These are phyloP conservation scores for Morbakka virulenta DNA, from an alignment of 30 jellyfish, hydroid and myxozoan species.

Conservation along the genomic window DNA sequence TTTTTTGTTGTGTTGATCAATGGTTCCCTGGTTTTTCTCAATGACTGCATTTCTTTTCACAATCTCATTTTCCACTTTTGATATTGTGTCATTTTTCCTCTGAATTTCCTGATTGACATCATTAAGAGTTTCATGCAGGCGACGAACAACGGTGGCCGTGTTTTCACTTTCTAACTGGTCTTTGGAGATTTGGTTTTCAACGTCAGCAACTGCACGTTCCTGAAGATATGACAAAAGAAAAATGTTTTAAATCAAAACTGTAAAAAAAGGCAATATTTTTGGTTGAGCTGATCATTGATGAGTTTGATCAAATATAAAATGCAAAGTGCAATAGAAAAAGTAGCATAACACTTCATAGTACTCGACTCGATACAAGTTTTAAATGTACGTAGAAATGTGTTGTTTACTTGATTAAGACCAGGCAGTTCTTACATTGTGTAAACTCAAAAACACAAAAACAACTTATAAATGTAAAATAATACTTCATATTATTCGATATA, in stretches of 20 bases:
- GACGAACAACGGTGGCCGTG: conserved; percentile 85
- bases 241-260: too few species aligned
- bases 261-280: too few species aligned
- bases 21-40: conserved; percentile 90
- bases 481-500: too few species aligned
- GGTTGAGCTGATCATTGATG: too few species aligned
- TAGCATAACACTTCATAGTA: neutral
- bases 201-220: conserved; percentile 84
- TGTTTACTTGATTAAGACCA: too few species aligned
- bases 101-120: conserved; percentile 75
- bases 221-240: neutral
- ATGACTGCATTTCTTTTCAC: conserved; percentile 82
- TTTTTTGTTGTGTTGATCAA: conserved; percentile 81
- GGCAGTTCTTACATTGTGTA: too few species aligned
- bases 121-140: conserved; percentile 73
- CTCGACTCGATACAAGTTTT: too few species aligned
- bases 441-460: too few species aligned
- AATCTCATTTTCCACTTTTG: conserved; percentile 88
- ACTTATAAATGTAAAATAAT: too few species aligned
- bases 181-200: conserved; percentile 82
- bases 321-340: too few species aligned
- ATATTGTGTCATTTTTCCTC: conserved; percentile 79
- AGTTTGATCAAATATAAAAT: too few species aligned
- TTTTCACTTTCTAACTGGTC: conserved; percentile 65
- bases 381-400: too few species aligned